Evolutionary conservation across 2,797 vertebrate species (phyloP).

Genomic region (Brachyrhaphis roseni): DNA sequence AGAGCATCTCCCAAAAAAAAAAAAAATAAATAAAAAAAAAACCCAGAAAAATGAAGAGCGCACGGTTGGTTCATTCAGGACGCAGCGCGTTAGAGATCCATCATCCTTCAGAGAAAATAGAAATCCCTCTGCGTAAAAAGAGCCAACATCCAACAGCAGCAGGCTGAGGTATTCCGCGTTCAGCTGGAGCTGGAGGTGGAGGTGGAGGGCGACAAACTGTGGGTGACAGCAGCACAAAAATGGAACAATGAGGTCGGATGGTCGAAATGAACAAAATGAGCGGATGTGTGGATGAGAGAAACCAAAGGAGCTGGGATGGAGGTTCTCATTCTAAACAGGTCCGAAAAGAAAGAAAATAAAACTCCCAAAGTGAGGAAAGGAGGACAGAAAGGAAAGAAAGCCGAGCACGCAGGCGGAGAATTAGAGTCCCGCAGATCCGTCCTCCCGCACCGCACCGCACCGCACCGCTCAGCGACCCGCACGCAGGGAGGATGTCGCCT

Average conservation of each 20-base stretch:
- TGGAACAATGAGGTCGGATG: slow-evolving; percentile 67
- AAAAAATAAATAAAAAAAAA: not conserved
- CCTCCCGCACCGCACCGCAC: slow-evolving; percentile 25
- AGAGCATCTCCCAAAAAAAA: slow-evolving; percentile 68
- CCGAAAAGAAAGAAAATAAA: slow-evolving; percentile 14
- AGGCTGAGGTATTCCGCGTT: slow-evolving; percentile 56
- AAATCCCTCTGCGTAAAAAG: slow-evolving; percentile 71
- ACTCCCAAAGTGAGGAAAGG: slow-evolving; percentile 5
- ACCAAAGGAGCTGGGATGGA: slow-evolving; percentile 74
- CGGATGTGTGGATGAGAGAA: slow-evolving; percentile 70
- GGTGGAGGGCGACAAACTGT: slow-evolving; percentile 40
- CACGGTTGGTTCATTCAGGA: slow-evolving; percentile 69
- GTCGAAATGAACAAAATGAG: slow-evolving; percentile 64
- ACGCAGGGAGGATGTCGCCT: slow-evolving; percentile 49
- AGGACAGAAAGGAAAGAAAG: slow-evolving; percentile 11
- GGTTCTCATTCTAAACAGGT: slow-evolving; percentile 75
- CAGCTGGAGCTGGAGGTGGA: slow-evolving; percentile 44
- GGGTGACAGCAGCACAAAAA: slow-evolving; percentile 62
- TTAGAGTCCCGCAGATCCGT: slow-evolving; percentile 63
- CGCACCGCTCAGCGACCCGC: slow-evolving; percentile 23
- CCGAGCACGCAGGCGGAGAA: slow-evolving; percentile 32
- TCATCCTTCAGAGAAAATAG: slow-evolving; percentile 45
- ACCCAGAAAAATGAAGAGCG: slow-evolving; percentile 51
- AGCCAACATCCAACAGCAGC: slow-evolving; percentile 58
- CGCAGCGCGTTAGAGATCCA: slow-evolving; percentile 35